A percentile compares a stretch with the other conserved stretches of the same genome.
Evolutionary conservation across 2,797 vertebrate species (phyloP).

Genomic region (Peromyscus attwateri): DNA sequence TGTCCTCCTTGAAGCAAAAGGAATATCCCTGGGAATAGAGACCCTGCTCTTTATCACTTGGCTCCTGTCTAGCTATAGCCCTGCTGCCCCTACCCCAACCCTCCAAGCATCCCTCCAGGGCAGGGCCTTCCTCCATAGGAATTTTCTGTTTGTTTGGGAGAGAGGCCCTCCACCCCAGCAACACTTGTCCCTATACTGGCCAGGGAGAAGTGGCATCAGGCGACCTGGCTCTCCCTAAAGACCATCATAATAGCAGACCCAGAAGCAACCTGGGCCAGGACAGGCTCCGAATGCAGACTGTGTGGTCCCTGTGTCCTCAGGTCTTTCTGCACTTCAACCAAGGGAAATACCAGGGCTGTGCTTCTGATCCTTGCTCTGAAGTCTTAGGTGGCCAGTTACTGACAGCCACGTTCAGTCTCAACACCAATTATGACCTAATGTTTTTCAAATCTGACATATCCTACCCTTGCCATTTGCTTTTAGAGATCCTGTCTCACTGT

Average conservation of each 20-base stretch:
- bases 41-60: fast-evolving
- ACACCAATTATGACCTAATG: not conserved
- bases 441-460: constrained; percentile 65
- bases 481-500: not conserved
- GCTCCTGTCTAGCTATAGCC: not conserved
- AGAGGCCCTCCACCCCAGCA: not conserved
- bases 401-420: not conserved
- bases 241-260: not conserved
- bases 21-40: not conserved
- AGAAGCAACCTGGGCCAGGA: fast-evolving
- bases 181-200: not conserved
- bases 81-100: fast-evolving
- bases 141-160: not conserved
- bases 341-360: not conserved
- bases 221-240: not conserved
- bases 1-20: not conserved
- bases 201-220: not conserved
- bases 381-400: constrained; percentile 38
- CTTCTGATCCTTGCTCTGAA: constrained; percentile 51
- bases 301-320: not conserved
- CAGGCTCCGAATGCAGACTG: fast-evolving
- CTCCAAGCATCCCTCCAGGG: fast-evolving
- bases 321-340: not conserved
- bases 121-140: not conserved
- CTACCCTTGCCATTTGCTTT: constrained; percentile 22